Conservation (phyloP, 2,113 vertebrate genomes). For the Muscicapa adusta region DNA sequence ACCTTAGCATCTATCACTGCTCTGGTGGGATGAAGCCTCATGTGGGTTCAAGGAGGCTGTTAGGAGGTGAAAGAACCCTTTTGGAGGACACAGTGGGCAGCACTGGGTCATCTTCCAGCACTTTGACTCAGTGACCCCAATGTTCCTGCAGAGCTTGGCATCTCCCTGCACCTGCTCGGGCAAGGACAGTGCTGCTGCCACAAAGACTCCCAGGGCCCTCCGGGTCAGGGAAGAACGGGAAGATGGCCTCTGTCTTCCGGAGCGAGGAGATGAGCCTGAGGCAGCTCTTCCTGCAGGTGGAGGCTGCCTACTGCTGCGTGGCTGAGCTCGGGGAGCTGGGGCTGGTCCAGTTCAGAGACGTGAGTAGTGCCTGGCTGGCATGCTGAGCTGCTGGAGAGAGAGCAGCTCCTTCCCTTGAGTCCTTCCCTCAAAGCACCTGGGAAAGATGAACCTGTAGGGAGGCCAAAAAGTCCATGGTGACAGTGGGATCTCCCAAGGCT, state of each 20-base stretch:
- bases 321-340: conserved; percentile 80
- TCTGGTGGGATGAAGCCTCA: neutral
- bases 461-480: neutral
- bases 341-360: conserved; percentile 81
- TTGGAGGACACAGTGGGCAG: neutral
- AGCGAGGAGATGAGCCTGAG: conserved; percentile 81
- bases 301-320: conserved; percentile 81
- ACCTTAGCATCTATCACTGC: neutral
- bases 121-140: neutral
- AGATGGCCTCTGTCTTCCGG: conserved; percentile 74
- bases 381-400: neutral
- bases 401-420: no score
- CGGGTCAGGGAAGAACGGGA: neutral
- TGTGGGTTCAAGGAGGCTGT: neutral
- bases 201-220: neutral
- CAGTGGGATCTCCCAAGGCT: accelerated
- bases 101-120: neutral
- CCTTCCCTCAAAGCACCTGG: neutral
- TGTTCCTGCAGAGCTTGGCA: neutral
- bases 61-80: neutral
- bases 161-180: neutral
- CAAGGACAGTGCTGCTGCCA: neutral
- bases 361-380: conserved; percentile 49
- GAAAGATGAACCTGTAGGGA: neutral
- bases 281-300: conserved; percentile 80